Conservation (phyloP, 2,113 vertebrate genomes). For the Cochlearius cochlearius region DNA sequence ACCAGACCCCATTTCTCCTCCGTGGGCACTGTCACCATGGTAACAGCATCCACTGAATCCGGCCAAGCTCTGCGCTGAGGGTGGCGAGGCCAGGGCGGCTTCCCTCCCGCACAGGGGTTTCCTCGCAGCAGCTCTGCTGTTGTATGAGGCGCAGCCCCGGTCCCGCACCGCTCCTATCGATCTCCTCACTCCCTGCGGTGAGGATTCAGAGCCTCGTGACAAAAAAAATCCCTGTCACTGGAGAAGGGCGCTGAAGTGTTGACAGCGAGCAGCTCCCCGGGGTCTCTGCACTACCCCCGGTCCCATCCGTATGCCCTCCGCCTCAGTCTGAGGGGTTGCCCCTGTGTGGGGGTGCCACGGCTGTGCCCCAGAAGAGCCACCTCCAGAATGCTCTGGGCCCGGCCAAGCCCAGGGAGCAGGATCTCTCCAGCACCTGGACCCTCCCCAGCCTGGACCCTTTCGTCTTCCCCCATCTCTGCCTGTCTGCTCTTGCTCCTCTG, state of each 20-base stretch:
- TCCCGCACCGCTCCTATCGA: fast-evolving
- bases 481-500: background rate
- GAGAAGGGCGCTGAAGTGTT: background rate
- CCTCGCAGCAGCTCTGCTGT: background rate
- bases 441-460: background rate
- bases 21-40: background rate
- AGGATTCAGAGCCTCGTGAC: background rate
- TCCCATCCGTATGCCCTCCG: background rate
- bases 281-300: fast-evolving
- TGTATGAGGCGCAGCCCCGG: background rate
- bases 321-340: background rate
- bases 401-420: background rate
- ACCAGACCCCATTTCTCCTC: background rate
- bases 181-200: background rate
- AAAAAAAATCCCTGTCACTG: background rate
- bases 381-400: background rate
- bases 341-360: background rate
- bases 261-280: background rate
- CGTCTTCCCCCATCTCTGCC: background rate
- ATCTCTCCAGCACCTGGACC: background rate
- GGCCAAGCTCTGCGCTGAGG: background rate
- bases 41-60: background rate
- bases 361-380: background rate
- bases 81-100: background rate
- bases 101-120: background rate